Evolutionary conservation across 2,888 invertebrate species (phyloP).

Genomic region (Cosmia trapezina): DNA sequence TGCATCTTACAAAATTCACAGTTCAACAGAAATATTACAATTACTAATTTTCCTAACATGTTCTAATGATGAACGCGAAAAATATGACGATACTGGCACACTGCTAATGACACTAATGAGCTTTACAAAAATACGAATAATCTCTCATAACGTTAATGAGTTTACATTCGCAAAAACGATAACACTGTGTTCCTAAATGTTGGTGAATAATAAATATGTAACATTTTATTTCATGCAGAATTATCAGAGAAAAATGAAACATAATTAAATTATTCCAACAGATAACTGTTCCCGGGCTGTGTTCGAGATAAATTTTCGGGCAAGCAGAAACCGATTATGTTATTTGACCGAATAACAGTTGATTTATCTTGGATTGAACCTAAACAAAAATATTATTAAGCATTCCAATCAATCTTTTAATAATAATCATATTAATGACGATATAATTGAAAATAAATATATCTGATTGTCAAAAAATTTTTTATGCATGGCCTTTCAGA

Average conservation of each 20-base stretch:
- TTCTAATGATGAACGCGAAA: conserved; percentile 6
- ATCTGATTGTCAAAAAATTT: too few relatives aligned
- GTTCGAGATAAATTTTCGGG: not conserved
- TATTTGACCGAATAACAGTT: not conserved
- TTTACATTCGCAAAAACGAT: conserved; percentile 16
- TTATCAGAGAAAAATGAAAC: conserved; percentile 13
- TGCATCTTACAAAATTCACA: not conserved
- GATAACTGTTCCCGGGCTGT: not conserved
- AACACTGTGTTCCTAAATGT: not conserved
- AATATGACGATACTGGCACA: not conserved
- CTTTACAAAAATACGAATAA: conserved; percentile 28
- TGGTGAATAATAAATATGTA: not conserved
- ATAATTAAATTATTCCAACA: conserved; percentile 5
- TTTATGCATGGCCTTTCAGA: too few relatives aligned
- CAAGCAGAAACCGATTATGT: not conserved
- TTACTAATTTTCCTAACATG: conserved; percentile 1
- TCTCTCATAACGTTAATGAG: conserved; percentile 26
- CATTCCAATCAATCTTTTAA: not conserved
- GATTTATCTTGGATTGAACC: not conserved
- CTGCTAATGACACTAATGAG: conserved; percentile 41
- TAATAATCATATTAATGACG: not conserved
- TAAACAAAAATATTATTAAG: not conserved
- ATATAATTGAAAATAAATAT: not conserved
- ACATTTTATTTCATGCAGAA: conserved; percentile 18
- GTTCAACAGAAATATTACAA: not conserved